Evolutionary conservation across 2,888 invertebrate species (phyloP).

Genomic region (Lepidocyrtoides sp.): DNA sequence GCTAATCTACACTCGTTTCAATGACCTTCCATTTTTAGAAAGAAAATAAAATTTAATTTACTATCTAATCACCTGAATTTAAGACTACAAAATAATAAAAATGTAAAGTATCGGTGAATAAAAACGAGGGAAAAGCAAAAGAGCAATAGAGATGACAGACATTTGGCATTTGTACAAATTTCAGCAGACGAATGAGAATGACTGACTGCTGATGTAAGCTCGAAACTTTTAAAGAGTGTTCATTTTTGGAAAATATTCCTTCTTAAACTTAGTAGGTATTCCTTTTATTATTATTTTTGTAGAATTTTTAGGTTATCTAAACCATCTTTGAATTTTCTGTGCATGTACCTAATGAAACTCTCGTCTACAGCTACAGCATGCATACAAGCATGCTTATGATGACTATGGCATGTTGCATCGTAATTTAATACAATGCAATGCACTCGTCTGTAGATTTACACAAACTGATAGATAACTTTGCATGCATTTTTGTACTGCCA

Average conservation of each 20-base stretch:
- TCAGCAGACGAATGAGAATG: neutral
- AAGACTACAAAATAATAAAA: neutral
- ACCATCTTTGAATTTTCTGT: too few species aligned
- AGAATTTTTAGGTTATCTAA: neutral
- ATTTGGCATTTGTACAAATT: conserved; percentile 73
- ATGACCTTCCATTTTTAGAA: neutral
- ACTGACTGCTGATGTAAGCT: neutral
- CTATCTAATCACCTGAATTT: neutral
- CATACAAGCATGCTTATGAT: too few species aligned
- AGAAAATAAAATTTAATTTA: neutral
- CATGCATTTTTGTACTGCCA: neutral
- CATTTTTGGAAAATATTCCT: conserved; percentile 2
- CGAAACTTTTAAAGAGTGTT: neutral
- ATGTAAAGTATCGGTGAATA: conserved; percentile 19
- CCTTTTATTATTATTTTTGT: neutral
- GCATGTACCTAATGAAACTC: neutral
- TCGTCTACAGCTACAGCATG: too few species aligned
- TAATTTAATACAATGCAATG: neutral
- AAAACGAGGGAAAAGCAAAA: conserved; percentile 6
- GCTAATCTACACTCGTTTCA: neutral
- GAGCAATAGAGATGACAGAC: conserved; percentile 57
- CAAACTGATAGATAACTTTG: neutral
- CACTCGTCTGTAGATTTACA: neutral
- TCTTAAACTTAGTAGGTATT: neutral
- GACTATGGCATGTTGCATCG: neutral